Evolutionary conservation across 2,888 invertebrate species (phyloP), one percentile per base, ranked within the genome.

Genomic region (Melanostoma mellinum): DNA sequence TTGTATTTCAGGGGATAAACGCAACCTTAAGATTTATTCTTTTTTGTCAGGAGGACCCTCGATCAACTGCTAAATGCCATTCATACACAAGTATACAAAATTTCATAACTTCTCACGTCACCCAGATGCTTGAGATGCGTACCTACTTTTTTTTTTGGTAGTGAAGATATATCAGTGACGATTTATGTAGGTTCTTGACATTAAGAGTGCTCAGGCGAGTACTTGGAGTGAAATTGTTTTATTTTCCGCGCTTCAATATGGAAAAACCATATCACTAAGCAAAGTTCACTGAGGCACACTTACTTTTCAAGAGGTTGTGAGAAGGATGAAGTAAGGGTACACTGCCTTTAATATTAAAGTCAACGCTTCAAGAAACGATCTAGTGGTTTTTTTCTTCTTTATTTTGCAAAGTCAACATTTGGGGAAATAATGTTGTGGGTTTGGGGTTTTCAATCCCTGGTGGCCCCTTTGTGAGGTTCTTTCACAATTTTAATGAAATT

Each of bases 31-130:
- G 48, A 38, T 46, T 48, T 20, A 30, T 20, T 20, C 20, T 20
- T 20, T 20, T 20, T 4, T 10, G 6, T 40, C 32, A 32, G 30
- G 53, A 69, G 53, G 55, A 56, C 20, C 9, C 69, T 55, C 60
- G 40, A 69, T 55, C 52, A 77, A 72, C 44, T 67, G 63, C 44
- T 46, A 67, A 77, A 60, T 72, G 71, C 38, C 50, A 44, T 63
- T 50, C 44, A 36, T 61, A 30, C 36, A 48, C 4, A 9, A 6
- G 36, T 30, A 71, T 44, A 61, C 44, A 52, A 8, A 72, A 61
- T n/a, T 52, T 50, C 38, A 72, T 58, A 58, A 63, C 44, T 78
- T 63, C 20, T 61, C 50, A 56, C 61, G 71, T 40, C 48, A 61
- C 32, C 38, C 20, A 5, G 3, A 32, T 10, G 40, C 46, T 60